These are phyloP conservation scores for Lucilia sericata DNA, from an alignment of 1,140 invertebrate species.

Conservation along the genomic window DNA sequence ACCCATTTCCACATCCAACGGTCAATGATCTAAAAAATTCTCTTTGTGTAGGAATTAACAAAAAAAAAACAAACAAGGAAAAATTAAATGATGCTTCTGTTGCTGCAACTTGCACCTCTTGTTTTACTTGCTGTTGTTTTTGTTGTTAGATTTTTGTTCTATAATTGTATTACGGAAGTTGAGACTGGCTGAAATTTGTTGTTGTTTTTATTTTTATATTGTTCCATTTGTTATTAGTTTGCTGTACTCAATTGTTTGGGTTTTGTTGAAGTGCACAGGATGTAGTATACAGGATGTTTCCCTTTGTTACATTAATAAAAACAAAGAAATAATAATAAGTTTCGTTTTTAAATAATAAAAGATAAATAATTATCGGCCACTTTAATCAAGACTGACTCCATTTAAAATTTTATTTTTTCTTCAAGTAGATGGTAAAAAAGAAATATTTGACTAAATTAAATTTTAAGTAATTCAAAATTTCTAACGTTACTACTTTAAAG, in stretches of 20 bases:
- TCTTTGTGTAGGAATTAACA: not conserved
- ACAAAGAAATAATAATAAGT: not conserved
- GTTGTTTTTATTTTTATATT: not conserved
- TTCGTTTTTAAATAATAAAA: too few relatives aligned
- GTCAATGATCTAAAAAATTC: slow-evolving; percentile 11
- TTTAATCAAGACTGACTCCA: too few relatives aligned
- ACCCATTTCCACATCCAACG: not conserved
- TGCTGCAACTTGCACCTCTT: not conserved
- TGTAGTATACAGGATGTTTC: not conserved
- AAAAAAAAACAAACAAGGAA: not conserved
- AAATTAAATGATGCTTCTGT: not conserved
- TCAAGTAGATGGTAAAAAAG: too few relatives aligned
- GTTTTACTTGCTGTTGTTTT: not conserved
- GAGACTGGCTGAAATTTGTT: not conserved
- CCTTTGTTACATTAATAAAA: not conserved
- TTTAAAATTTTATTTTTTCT: too few relatives aligned
- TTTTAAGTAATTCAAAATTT: too few relatives aligned
- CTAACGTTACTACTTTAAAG: too few relatives aligned
- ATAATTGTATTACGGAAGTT: slow-evolving; percentile 12
- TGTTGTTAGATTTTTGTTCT: not conserved
- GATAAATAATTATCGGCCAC: too few relatives aligned
- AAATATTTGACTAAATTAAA: too few relatives aligned
- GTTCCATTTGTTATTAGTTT: slow-evolving; percentile 1
- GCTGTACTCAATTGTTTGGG: not conserved
- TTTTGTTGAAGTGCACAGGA: not conserved